Evolutionary conservation across 2,888 invertebrate species (phyloP).

Genomic region (Caenorhabditis sp.): DNA sequence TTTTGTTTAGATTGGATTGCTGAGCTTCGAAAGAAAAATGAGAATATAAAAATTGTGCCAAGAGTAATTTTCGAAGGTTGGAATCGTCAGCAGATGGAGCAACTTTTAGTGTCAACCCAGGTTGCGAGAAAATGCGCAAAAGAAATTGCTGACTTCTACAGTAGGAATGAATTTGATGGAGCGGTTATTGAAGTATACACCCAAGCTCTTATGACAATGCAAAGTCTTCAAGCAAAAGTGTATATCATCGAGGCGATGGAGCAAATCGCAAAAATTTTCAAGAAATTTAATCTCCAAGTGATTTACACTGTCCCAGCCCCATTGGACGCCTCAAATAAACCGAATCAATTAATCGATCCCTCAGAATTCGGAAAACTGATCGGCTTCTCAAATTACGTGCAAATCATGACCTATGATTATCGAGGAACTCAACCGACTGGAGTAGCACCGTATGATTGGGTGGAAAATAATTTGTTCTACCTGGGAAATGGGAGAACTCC

Average conservation of each 20-base stretch:
- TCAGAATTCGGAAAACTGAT: conserved; percentile 40
- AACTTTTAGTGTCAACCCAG: conserved; percentile 79
- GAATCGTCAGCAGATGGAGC: conserved; percentile 80
- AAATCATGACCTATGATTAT: conserved; percentile 68
- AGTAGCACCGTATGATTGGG: conserved; percentile 62
- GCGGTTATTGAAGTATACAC: conserved; percentile 89
- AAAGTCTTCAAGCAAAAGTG: conserved; percentile 13
- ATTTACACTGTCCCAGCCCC: conserved; percentile 32
- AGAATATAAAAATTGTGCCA: conserved; percentile 77
- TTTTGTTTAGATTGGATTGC: conserved; percentile 62
- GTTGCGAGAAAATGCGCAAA: conserved; percentile 79
- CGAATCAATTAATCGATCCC: conserved; percentile 43
- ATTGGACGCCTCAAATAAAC: conserved; percentile 18
- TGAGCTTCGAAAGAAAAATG: conserved; percentile 57
- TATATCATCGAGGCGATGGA: conserved; percentile 24
- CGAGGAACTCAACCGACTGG: conserved; percentile 44
- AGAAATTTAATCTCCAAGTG: conserved; percentile 8
- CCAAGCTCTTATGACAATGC: conserved; percentile 73
- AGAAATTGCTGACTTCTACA: conserved; percentile 77
- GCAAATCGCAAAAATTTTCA: conserved; percentile 13
- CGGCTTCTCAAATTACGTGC: conserved; percentile 56
- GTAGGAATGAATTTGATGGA: conserved; percentile 84
- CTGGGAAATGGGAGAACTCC: neutral
- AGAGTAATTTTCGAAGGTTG: conserved; percentile 89
- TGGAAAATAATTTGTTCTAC: conserved; percentile 37